These are phyloP conservation scores for Clostera curtula DNA, from an alignment of 2,888 invertebrate species.

Conservation along the genomic window DNA sequence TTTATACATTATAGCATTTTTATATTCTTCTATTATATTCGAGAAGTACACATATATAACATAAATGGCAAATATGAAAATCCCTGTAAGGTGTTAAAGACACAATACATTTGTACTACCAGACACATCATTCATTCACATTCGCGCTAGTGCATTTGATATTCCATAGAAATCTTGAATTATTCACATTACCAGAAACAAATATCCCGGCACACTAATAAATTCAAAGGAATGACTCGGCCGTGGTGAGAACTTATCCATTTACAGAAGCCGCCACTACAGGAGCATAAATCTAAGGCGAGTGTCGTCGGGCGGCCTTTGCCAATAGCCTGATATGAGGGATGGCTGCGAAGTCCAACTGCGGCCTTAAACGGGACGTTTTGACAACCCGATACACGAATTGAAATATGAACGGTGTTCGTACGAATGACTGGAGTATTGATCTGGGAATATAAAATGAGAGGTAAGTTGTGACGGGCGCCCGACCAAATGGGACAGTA, in stretches of 20 bases:
- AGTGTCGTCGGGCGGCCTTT: conserved; percentile 47
- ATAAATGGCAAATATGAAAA: too few species aligned
- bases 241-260: conserved; percentile 64
- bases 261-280: conserved; percentile 66
- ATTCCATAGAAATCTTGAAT: too few species aligned
- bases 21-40: too few species aligned
- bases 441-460: conserved; percentile 28
- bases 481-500: background rate
- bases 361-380: conserved; percentile 47
- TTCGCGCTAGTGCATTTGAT: too few species aligned
- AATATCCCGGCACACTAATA: conserved; percentile 43
- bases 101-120: too few species aligned
- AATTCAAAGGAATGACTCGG: conserved; percentile 63
- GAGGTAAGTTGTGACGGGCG: conserved; percentile 10
- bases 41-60: too few species aligned
- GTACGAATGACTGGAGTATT: conserved; percentile 34
- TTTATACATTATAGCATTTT: too few species aligned
- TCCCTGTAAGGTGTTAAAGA: too few species aligned
- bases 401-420: conserved; percentile 61
- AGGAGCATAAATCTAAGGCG: conserved; percentile 63
- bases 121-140: too few species aligned
- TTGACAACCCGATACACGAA: conserved; percentile 66
- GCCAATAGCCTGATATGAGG: conserved; percentile 60
- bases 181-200: too few species aligned
- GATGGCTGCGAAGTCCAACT: conserved; percentile 43